These are phyloP conservation scores for Drosophila dives DNA, from an alignment of 2,888 invertebrate genomes.

Conservation along the genomic window DNA sequence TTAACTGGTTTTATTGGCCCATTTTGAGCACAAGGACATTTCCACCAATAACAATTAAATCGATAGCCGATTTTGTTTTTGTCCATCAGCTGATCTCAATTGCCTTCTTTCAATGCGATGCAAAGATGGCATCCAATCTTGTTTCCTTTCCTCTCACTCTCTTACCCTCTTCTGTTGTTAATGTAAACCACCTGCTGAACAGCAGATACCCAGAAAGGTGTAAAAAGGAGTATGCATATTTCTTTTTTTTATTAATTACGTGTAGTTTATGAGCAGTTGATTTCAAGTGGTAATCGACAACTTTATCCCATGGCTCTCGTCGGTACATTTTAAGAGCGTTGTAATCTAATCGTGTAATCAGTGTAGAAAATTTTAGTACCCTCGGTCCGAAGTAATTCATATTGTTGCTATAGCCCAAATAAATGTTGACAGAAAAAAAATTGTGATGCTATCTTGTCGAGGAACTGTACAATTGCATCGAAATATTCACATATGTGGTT, in stretches of 20 bases:
- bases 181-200: neutral
- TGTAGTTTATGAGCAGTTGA: neutral
- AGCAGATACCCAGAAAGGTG: neutral
- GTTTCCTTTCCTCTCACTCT: neutral
- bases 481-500: slow-evolving; percentile 2
- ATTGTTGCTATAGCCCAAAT: neutral
- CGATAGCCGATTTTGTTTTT: slow-evolving; percentile 18
- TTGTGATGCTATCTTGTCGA: slow-evolving; percentile 5
- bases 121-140: neutral
- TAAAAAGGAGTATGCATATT: neutral
- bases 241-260: neutral
- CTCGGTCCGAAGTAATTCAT: neutral
- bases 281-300: neutral
- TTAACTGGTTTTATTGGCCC: slow-evolving; percentile 51
- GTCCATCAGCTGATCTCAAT: slow-evolving; percentile 50
- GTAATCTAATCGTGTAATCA: neutral
- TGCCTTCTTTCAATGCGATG: slow-evolving; percentile 15
- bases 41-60: slow-evolving; percentile 12
- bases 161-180: neutral
- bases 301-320: neutral
- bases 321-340: neutral
- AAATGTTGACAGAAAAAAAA: slow-evolving; percentile 4
- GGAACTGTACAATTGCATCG: neutral
- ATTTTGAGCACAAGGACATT: slow-evolving; percentile 53
- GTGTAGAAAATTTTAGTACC: neutral